Percentiles rank a stretch among this genome's conserved stretches.
These are phyloP conservation scores for Temnopleurus reevesii DNA, from an alignment of 53 echinoderm and acorn worm genomes.

Conservation along the genomic window DNA sequence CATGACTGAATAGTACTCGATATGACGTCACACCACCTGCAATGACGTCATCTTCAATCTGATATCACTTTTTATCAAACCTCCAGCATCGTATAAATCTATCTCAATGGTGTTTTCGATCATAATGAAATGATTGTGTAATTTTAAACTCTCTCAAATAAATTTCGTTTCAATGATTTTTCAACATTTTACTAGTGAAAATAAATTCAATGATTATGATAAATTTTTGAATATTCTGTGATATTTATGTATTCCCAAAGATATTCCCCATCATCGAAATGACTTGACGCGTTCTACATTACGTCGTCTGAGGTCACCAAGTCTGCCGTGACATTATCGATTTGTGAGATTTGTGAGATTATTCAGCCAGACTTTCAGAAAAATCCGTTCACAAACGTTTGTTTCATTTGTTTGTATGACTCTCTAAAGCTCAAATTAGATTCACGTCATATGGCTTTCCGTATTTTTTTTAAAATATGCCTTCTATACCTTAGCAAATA, in stretches of 20 bases:
- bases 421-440: background rate
- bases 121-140: background rate
- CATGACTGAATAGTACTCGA: constrained; percentile 44
- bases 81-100: background rate
- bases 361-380: too few relatives aligned
- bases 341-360: too few relatives aligned
- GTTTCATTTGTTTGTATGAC: too few relatives aligned
- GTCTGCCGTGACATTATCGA: too few relatives aligned
- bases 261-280: too few relatives aligned
- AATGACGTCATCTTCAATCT: constrained; percentile 22
- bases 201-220: background rate
- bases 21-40: background rate
- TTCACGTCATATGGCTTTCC: background rate
- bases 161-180: background rate
- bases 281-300: too few relatives aligned
- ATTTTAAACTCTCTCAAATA: background rate
- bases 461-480: background rate
- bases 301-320: too few relatives aligned
- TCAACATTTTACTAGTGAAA: background rate
- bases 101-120: background rate
- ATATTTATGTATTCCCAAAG: too few relatives aligned
- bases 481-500: background rate
- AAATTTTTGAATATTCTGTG: background rate
- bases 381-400: too few relatives aligned
- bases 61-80: background rate